phyloP scores from a whole-genome alignment of 2,888 invertebrate genomes.

The Acanthosepion pharaonis region DNA sequence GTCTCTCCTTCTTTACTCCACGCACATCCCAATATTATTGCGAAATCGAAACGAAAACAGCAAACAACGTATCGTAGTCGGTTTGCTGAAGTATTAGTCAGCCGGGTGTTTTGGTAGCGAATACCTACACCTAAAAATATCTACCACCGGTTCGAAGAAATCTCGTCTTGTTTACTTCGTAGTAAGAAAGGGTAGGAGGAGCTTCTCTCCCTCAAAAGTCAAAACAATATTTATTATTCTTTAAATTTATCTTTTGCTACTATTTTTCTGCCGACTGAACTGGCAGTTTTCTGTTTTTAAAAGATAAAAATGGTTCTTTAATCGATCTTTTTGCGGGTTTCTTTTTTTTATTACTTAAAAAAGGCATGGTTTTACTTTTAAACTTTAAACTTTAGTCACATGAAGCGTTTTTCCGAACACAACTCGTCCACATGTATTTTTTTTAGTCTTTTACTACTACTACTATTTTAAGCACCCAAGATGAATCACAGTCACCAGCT shows the following conservation, averaged over 20 bases:
- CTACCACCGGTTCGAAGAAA: neutral
- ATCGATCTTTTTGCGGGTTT: neutral
- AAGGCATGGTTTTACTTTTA: neutral
- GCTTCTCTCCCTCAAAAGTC: neutral
- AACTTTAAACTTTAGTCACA: neutral
- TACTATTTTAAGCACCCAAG: neutral
- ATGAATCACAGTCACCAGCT: neutral
- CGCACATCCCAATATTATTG: neutral
- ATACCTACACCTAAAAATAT: neutral
- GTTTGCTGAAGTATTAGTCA: neutral
- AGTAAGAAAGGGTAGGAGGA: neutral
- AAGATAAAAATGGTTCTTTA: neutral
- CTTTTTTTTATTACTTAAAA: neutral
- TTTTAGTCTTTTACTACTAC: neutral
- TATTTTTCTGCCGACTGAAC: neutral
- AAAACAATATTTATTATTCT: neutral
- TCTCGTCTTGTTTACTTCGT: neutral
- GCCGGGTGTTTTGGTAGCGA: neutral
- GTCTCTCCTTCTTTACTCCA: too few species aligned
- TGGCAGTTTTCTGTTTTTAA: neutral
- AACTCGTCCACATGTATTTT: slow-evolving; percentile 18
- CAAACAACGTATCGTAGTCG: neutral
- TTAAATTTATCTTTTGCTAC: neutral
- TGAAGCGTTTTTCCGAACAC: neutral
- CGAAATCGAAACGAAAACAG: neutral